These are phyloP conservation scores for Cygnus atratus DNA, from an alignment of 2,113 vertebrate genomes.

Conservation along the genomic window DNA sequence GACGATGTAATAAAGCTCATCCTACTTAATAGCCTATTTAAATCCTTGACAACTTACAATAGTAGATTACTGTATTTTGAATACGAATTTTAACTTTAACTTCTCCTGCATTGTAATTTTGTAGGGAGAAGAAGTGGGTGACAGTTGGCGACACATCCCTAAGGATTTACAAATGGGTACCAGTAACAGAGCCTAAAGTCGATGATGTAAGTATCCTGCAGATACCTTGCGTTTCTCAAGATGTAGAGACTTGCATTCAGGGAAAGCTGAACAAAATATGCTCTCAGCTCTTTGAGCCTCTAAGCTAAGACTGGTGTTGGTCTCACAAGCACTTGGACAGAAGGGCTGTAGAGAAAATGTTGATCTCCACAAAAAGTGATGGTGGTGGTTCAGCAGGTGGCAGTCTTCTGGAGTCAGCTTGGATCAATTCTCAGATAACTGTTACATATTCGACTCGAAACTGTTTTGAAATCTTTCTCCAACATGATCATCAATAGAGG, in stretches of 20 bases:
- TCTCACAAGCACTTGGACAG: background rate
- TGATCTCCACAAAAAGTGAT: background rate
- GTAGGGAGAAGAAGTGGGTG: conserved; percentile 99
- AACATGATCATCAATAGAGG: background rate
- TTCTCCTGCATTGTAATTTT: conserved; percentile 54
- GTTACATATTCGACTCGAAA: background rate
- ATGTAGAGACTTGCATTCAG: background rate
- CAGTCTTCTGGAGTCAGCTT: background rate
- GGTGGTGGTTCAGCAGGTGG: background rate
- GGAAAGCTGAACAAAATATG: background rate
- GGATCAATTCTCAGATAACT: background rate
- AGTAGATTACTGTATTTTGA: conserved; percentile 29
- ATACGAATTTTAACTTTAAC: conserved; percentile 2
- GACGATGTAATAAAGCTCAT: conserved; percentile 45
- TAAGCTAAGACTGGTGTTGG: background rate
- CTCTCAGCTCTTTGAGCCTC: background rate
- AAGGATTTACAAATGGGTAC: conserved; percentile 98
- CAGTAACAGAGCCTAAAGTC: conserved; percentile 94
- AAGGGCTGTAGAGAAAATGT: background rate
- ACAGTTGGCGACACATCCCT: conserved; percentile 97
- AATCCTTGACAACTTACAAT: conserved; percentile 44
- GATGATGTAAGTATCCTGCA: conserved; percentile 89
- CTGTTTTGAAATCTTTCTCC: background rate
- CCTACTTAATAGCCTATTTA: conserved; percentile 58
- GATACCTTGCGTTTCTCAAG: background rate